Conservation (phyloP, 1,140 invertebrate species). For the Zaprionus kolodkinae region DNA sequence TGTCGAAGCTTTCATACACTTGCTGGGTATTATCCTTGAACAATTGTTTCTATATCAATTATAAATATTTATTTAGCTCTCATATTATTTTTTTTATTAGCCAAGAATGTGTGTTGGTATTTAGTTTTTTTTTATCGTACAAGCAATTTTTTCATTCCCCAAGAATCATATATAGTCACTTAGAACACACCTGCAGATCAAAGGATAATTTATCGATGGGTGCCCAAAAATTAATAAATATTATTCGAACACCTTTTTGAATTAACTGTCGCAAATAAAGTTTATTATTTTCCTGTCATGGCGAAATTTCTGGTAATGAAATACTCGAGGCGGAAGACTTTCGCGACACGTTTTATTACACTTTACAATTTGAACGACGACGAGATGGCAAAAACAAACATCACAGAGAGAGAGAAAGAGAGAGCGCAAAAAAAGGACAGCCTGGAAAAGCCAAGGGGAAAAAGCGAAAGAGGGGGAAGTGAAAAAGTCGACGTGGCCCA, state of each 20-base stretch:
- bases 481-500: neutral
- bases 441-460: neutral
- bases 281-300: constrained; percentile 43
- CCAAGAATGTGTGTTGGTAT: too few relatives aligned
- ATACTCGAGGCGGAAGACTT: constrained; percentile 41
- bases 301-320: constrained; percentile 62
- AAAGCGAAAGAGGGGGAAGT: neutral
- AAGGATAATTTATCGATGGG: constrained; percentile 50
- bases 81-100: too few relatives aligned
- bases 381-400: constrained; percentile 51
- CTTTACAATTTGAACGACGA: constrained; percentile 42
- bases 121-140: too few relatives aligned
- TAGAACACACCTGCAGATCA: neutral
- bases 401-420: too few relatives aligned
- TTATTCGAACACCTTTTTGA: constrained; percentile 51
- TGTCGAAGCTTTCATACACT: neutral
- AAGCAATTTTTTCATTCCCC: too few relatives aligned
- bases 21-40: too few relatives aligned
- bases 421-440: constrained; percentile 10
- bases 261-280: constrained; percentile 53
- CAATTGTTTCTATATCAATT: too few relatives aligned
- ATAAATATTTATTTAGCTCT: too few relatives aligned
- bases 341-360: constrained; percentile 70
- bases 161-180: too few relatives aligned
- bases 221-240: constrained; percentile 46